These are phyloP conservation scores for Sthenelais limicola DNA, from an alignment of 2,888 invertebrate species.

Conservation along the genomic window DNA sequence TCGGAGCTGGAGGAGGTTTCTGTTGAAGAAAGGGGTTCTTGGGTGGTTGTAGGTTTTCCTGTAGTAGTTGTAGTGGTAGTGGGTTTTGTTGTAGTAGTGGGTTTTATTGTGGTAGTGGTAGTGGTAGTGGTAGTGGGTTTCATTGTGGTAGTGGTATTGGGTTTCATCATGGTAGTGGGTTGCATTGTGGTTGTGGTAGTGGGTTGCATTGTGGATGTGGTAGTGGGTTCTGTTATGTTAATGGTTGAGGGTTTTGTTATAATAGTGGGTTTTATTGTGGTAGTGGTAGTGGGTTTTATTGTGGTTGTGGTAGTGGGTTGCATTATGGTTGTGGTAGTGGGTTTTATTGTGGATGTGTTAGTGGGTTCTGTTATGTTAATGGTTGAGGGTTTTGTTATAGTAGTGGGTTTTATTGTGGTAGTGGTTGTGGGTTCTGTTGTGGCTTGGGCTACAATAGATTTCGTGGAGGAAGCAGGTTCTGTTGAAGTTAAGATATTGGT, in stretches of 20 bases:
- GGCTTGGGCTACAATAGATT: neutral
- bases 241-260: too few species aligned
- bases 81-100: neutral
- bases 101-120: neutral
- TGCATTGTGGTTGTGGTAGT: conserved; percentile 3
- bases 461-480: neutral
- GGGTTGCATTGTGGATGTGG: conserved; percentile 2
- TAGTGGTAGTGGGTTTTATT: conserved; percentile 1
- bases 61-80: neutral
- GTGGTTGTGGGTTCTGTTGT: conserved; percentile 1
- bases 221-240: neutral
- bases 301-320: too few species aligned
- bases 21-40: too few species aligned
- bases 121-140: neutral
- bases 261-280: too few species aligned
- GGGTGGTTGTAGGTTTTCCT: too few species aligned
- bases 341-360: neutral
- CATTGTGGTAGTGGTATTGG: neutral
- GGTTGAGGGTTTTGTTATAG: neutral
- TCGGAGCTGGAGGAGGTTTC: too few species aligned
- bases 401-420: neutral
- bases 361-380: neutral
- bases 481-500: neutral
- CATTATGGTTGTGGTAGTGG: conserved; percentile 10
- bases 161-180: neutral